A percentile compares a stretch with the other conserved stretches of the same genome.
Evolutionary conservation across 2,113 vertebrate genomes (phyloP).

Genomic region (Calypte anna): DNA sequence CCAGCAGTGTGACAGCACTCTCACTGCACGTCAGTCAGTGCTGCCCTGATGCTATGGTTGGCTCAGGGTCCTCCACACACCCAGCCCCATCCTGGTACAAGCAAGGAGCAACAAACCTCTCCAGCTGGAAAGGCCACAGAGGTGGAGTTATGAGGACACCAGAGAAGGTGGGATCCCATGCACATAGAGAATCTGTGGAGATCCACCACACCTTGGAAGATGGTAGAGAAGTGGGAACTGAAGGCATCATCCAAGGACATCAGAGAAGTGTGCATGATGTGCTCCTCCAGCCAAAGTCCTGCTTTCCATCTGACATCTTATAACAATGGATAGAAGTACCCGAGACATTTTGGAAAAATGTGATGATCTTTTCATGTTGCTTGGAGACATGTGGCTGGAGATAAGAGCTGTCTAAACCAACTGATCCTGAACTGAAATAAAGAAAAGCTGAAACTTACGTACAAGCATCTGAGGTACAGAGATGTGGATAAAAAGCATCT

Average conservation of each 20-base stretch:
- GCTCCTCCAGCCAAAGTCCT: not conserved
- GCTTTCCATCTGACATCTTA: not conserved
- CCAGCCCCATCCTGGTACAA: rapidly evolving
- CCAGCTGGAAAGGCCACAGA: not conserved
- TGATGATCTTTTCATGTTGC: not conserved
- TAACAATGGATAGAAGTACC: not conserved
- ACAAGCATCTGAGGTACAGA: not conserved
- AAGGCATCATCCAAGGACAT: not conserved
- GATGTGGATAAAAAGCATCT: not conserved
- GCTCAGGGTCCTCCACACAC: not conserved
- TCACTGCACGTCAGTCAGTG: not conserved
- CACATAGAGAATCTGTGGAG: not conserved
- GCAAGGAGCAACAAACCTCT: not conserved
- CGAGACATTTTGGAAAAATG: not conserved
- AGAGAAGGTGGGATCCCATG: not conserved
- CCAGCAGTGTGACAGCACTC: not conserved
- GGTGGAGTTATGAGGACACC: rapidly evolving
- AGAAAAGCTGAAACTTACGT: not conserved
- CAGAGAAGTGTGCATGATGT: not conserved
- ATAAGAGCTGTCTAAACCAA: not conserved
- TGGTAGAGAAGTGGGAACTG: not conserved
- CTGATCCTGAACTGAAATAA: not conserved
- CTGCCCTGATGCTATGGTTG: not conserved
- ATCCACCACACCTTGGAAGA: not conserved
- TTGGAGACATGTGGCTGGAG: not conserved